phyloP scores from a whole-genome alignment of 2,113 vertebrate species.

The Lepidothrix coronata region DNA sequence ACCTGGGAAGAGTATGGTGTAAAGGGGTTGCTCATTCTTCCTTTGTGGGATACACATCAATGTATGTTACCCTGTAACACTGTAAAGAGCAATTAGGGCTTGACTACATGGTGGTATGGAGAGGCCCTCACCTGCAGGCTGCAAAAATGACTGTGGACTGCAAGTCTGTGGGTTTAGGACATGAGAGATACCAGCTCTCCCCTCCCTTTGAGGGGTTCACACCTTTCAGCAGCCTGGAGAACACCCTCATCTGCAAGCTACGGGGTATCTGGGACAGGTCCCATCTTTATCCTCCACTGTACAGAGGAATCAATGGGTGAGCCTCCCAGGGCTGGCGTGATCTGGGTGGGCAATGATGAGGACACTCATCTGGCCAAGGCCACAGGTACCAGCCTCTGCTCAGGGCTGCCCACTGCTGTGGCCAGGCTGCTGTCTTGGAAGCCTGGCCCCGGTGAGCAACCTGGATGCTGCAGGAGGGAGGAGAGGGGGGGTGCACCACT shows the following conservation, averaged over 20 bases:
- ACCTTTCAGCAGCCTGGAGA: neutral
- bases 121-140: neutral
- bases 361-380: neutral
- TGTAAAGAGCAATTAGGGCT: neutral
- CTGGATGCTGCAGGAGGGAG: neutral
- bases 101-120: rapidly evolving
- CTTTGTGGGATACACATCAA: neutral
- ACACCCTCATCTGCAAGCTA: neutral
- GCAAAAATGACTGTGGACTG: neutral
- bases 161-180: neutral
- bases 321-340: rapidly evolving
- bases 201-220: neutral
- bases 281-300: neutral
- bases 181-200: neutral
- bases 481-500: neutral
- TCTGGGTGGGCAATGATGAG: rapidly evolving
- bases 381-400: rapidly evolving
- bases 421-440: rapidly evolving
- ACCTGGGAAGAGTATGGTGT: no score
- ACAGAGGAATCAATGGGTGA: rapidly evolving
- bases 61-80: rapidly evolving
- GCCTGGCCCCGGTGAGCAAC: rapidly evolving
- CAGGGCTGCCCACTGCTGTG: rapidly evolving
- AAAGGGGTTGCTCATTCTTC: neutral
- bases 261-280: neutral